A percentile compares a stretch with the other conserved stretches of the same genome.
phyloP scores from a whole-genome alignment of 2,797 vertebrate species.

The Acrossocheilus fasciatus region DNA sequence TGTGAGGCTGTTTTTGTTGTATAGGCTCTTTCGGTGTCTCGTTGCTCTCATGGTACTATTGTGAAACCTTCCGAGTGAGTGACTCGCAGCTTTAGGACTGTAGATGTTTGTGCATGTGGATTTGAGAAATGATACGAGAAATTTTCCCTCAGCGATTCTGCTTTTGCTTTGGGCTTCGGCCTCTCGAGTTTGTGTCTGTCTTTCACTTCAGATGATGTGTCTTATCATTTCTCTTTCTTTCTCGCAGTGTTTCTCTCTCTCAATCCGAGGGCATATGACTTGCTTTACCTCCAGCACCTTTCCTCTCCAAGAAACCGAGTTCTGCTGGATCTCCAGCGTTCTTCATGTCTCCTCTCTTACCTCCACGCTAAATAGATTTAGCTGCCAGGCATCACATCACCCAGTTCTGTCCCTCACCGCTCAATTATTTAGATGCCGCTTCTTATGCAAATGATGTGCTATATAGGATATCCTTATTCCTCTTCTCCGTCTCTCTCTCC shows the following conservation, averaged over 20 bases:
- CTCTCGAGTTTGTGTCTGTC: conserved; percentile 58
- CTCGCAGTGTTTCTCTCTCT: not conserved
- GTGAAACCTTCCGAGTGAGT: not conserved
- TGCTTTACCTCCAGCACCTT: conserved; percentile 34
- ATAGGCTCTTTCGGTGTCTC: not conserved
- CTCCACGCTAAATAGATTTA: conserved; percentile 81
- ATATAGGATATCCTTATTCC: conserved; percentile 74
- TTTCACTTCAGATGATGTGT: conserved; percentile 16
- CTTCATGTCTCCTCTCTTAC: conserved; percentile 63
- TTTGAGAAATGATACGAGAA: not conserved
- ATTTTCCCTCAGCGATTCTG: conserved; percentile 1
- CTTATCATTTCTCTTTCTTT: conserved; percentile 9
- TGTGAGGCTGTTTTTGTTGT: conserved; percentile 11
- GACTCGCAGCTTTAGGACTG: not conserved
- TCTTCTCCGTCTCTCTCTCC: conserved; percentile 51
- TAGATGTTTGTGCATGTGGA: not conserved
- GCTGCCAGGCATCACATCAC: conserved; percentile 84
- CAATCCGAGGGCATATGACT: conserved; percentile 23
- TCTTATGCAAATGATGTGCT: conserved; percentile 82
- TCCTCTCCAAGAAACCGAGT: conserved; percentile 39
- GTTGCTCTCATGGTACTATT: not conserved
- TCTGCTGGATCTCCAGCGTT: conserved; percentile 39
- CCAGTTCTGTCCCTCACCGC: conserved; percentile 80
- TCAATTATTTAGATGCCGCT: conserved; percentile 84
- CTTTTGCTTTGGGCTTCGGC: conserved; percentile 21